Evolutionary conservation across 35 echinoderm and acorn worm species (phyloP).

Genomic region (Ophioderma brevispina): DNA sequence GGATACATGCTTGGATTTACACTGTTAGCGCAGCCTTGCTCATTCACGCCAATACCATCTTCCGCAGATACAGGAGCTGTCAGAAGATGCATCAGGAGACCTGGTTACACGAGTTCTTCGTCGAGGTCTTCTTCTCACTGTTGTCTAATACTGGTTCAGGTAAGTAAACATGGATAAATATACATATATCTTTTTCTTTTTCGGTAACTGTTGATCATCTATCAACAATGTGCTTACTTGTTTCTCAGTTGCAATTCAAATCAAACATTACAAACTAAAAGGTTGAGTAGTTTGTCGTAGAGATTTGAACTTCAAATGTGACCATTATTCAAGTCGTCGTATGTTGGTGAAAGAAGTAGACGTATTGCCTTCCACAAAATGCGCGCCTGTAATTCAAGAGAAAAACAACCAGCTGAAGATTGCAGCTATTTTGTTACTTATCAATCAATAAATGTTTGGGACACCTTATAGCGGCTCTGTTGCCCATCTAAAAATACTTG

Average conservation of each 20-base stretch:
- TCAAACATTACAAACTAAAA: not conserved
- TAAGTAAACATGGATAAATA: constrained; percentile 10
- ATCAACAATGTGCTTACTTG: not conserved
- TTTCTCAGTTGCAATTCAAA: not conserved
- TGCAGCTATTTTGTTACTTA: too few relatives aligned
- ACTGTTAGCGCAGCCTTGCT: not conserved
- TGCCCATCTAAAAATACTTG: too few relatives aligned
- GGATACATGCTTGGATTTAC: constrained; percentile 9
- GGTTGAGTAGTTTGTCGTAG: not conserved
- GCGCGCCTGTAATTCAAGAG: too few relatives aligned
- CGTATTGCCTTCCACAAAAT: too few relatives aligned
- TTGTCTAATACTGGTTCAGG: not conserved
- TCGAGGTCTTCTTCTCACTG: not conserved
- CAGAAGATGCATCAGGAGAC: not conserved
- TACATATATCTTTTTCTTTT: too few relatives aligned
- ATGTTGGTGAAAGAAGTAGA: not conserved
- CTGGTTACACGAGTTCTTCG: not conserved
- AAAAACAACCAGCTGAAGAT: too few relatives aligned
- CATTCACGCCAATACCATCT: not conserved
- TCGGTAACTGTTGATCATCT: too few relatives aligned
- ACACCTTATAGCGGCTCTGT: too few relatives aligned
- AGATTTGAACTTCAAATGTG: not conserved
- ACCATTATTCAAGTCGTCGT: not conserved
- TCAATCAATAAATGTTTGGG: too few relatives aligned
- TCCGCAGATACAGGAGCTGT: not conserved